Evolutionary conservation across 2,113 vertebrate species (phyloP).

Genomic region (Anarrhichthys ocellatus): DNA sequence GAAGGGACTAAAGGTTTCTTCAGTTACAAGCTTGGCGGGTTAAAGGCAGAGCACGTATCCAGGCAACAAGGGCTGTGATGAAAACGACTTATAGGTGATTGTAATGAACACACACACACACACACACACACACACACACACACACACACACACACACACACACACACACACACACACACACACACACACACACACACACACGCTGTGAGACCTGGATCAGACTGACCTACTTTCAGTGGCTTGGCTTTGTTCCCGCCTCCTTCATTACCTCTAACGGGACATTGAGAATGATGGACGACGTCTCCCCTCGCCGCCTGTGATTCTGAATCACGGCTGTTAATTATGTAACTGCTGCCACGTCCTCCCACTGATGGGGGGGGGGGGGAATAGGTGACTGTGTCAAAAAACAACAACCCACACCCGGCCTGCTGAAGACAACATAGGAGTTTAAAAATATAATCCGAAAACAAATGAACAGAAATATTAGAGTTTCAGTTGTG

Average conservation of each 20-base stretch:
- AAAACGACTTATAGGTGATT: constrained; percentile 18
- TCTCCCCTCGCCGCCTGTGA: neutral
- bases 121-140: constrained; percentile 13
- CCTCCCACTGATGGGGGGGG: neutral
- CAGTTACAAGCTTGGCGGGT: neutral
- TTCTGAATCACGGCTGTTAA: constrained; percentile 21
- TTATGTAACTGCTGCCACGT: constrained; percentile 43
- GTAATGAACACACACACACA: neutral
- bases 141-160: constrained; percentile 12
- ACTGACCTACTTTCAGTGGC: constrained; percentile 52
- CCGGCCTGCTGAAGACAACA: neutral
- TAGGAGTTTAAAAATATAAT: neutral
- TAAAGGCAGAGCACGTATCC: constrained; percentile 26
- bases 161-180: neutral
- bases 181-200: constrained; percentile 3
- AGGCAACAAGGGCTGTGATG: constrained; percentile 30
- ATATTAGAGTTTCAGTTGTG: too few species aligned
- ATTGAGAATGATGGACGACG: neutral
- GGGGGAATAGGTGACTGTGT: constrained; percentile 34
- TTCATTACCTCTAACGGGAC: constrained; percentile 16
- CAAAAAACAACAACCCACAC: constrained; percentile 15
- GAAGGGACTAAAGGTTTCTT: neutral
- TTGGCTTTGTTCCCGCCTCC: neutral
- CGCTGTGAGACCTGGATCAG: constrained; percentile 13
- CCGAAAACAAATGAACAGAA: neutral